These are phyloP conservation scores for Myrmecobius fasciatus DNA, from an alignment of 2,113 vertebrate species.

Conservation along the genomic window DNA sequence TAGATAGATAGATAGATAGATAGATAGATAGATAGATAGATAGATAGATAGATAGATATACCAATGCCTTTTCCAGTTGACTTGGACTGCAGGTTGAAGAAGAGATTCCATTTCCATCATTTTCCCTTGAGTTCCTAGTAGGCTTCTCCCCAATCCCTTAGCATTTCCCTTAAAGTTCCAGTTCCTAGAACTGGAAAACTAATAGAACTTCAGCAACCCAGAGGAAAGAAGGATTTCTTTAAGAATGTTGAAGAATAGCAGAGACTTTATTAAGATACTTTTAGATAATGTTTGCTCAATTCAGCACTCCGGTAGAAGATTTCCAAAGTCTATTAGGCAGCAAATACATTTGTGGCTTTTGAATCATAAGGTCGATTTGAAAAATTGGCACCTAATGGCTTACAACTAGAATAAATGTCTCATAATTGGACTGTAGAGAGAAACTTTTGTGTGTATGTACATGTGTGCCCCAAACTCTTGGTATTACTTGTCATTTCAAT, in stretches of 20 bases:
- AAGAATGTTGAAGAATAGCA: slow-evolving; percentile 3
- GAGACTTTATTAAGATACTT: slow-evolving; percentile 65
- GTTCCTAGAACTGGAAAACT: neutral
- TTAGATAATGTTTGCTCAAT: slow-evolving; percentile 71
- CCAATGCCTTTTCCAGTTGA: neutral
- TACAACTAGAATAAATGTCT: slow-evolving; percentile 79
- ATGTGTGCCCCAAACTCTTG: neutral
- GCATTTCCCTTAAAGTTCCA: neutral
- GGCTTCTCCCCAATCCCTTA: rapidly evolving
- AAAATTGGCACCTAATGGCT: slow-evolving; percentile 83
- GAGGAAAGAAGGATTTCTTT: neutral
- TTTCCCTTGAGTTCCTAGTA: neutral
- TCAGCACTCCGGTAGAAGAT: slow-evolving; percentile 43
- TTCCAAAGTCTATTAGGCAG: slow-evolving; percentile 79
- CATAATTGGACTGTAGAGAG: slow-evolving; percentile 68
- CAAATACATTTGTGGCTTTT: slow-evolving; percentile 66
- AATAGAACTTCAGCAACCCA: neutral
- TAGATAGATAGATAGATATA: no score
- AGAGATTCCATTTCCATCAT: neutral
- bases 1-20: no score
- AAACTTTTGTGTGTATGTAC: neutral
- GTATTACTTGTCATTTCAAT: neutral
- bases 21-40: no score
- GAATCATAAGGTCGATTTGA: slow-evolving; percentile 80
- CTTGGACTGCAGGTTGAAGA: neutral